Evolutionary conservation across 2,888 invertebrate species (phyloP), one percentile per base, ranked within the genome.

Genomic region (Drymonia ruficornis): DNA sequence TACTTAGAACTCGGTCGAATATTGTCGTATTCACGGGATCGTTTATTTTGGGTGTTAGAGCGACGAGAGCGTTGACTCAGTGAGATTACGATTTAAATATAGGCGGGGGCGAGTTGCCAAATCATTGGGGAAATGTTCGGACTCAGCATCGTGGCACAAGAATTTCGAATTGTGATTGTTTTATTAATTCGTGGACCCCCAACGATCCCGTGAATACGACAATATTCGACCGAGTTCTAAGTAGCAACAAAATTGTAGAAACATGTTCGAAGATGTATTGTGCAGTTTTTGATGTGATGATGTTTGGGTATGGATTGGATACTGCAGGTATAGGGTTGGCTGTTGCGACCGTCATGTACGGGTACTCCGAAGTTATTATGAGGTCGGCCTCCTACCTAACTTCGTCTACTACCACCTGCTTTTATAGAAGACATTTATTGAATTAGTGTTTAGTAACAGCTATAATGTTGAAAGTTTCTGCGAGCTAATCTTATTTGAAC

Each of bases 81-180:
- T 89, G 80, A 88, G 84, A 90, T 90, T 90, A 89, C 86, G 83
- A 86, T 91, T 92, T 92, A 92, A 91, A 90, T 89, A 88, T 91
- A 92, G 91, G 84, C 77, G 84, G 86, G 86, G 83, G 87, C 86
- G 84, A 86, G 84, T 82, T 92, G 91, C 91, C 91, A 92, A 91
- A 90, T 89, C 84, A 87, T 87, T 81, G 84, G 86, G 85, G 85
- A 89, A 89, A 90, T 83, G 84, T 79, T 78, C 81, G 71, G 77
- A 70, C 63, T 62, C 68, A 74, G 65, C 70, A 67, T 68, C 67
- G 74, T 69, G 77, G 63, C 76, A 70, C 63, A 76, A 78, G 75
- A 78, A 81, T 77, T 81, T 78, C 73, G 72, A 72, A 81, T 78
- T 68, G 69, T 75, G 72, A 88, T 86, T 85, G 84, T 86, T 82